Evolutionary conservation across 2,797 vertebrate species (phyloP).

Genomic region (Astyanax mexicanus): DNA sequence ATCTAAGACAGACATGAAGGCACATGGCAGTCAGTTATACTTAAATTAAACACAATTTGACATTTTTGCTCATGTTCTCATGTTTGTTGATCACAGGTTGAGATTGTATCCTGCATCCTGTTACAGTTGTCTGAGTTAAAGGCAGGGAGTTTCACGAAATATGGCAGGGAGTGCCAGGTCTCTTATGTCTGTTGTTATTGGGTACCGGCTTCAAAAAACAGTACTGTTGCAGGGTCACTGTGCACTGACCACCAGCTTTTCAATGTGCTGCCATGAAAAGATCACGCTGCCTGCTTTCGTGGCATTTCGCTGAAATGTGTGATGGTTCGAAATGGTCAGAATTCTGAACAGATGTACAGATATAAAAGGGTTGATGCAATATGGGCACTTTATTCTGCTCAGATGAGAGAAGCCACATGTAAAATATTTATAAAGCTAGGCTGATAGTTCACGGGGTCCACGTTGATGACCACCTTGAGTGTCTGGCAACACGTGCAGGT

Average conservation of each 20-base stretch:
- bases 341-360: not conserved
- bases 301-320: not conserved
- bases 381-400: not conserved
- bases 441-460: conserved; percentile 1
- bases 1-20: not conserved
- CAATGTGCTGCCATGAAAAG: not conserved
- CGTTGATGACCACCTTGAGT: not conserved
- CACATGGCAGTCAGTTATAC: conserved; percentile 16
- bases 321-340: not conserved
- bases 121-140: not conserved
- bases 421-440: not conserved
- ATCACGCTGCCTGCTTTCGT: not conserved
- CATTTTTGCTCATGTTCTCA: conserved; percentile 21
- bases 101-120: not conserved
- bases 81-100: not conserved
- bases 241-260: conserved; percentile 30
- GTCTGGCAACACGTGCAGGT: not conserved
- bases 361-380: not conserved
- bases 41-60: no score
- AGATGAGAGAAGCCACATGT: not conserved
- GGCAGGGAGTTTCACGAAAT: conserved; percentile 26
- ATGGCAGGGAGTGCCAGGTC: conserved; percentile 53
- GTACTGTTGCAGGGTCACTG: conserved; percentile 52
- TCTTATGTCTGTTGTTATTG: conserved; percentile 43
- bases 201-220: conserved; percentile 48